A percentile compares a stretch with the other conserved stretches of the same genome.
Conservation (phyloP, 2,888 invertebrate genomes). For the Ametastegia equiseti region DNA sequence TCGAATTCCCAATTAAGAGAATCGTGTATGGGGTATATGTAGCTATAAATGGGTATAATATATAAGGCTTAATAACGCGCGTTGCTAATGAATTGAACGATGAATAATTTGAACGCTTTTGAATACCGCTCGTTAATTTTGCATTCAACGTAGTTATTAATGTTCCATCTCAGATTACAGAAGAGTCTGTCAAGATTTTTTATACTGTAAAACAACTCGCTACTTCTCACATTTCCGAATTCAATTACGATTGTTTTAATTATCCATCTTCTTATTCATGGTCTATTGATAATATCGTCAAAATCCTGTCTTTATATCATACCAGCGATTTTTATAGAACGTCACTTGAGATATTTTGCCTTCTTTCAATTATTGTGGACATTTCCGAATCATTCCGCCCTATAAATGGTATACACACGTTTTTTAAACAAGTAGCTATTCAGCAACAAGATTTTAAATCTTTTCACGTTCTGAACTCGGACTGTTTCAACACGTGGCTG, state of each 20-base stretch:
- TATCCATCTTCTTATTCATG: neutral
- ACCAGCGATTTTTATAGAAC: too few relatives aligned
- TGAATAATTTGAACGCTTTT: neutral
- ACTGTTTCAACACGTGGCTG: neutral
- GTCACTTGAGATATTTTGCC: too few relatives aligned
- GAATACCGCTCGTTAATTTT: conserved; percentile 11
- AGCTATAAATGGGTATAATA: neutral
- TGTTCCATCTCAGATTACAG: conserved; percentile 7
- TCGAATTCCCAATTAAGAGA: neutral
- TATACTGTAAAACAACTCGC: neutral
- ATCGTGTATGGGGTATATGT: neutral
- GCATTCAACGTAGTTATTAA: conserved; percentile 2
- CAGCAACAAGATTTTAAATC: neutral
- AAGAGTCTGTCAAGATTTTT: neutral
- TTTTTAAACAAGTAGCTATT: too few relatives aligned
- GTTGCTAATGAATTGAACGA: conserved; percentile 9
- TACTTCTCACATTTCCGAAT: neutral
- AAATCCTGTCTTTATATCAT: neutral
- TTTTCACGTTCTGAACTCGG: neutral
- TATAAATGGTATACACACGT: too few relatives aligned
- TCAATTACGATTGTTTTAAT: neutral
- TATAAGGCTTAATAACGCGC: neutral
- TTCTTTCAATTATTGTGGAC: too few relatives aligned
- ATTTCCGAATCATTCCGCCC: too few relatives aligned
- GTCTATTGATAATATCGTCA: neutral